Evolutionary conservation across 2,797 vertebrate genomes (phyloP).

Genomic region (Hoplostethus mediterraneus): DNA sequence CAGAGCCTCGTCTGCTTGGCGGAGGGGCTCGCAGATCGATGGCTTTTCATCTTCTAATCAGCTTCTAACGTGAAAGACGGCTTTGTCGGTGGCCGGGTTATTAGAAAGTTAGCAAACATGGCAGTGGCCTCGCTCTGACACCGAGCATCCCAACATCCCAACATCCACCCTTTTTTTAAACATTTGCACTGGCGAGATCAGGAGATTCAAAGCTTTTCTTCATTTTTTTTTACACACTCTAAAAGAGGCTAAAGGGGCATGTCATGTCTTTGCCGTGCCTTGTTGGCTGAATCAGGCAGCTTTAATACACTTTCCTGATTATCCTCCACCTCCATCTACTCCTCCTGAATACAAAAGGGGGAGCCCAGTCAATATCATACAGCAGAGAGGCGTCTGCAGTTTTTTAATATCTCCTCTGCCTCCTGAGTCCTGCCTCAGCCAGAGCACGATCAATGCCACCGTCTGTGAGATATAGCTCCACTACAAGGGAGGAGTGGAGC

Average conservation of each 20-base stretch:
- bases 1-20: conserved; percentile 28
- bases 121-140: conserved; percentile 16
- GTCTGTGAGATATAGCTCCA: conserved; percentile 74
- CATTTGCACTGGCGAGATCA: conserved; percentile 3
- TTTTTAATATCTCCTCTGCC: conserved; percentile 77
- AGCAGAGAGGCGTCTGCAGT: conserved; percentile 66
- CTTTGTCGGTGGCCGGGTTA: conserved; percentile 41
- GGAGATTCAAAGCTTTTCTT: conserved; percentile 42
- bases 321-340: conserved; percentile 52
- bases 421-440: conserved; percentile 70
- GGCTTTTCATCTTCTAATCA: conserved; percentile 77
- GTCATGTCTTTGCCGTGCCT: conserved; percentile 47
- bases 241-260: conserved; percentile 31
- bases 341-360: conserved; percentile 71
- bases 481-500: conserved; percentile 57
- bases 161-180: conserved; percentile 3
- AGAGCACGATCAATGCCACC: conserved; percentile 78
- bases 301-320: conserved; percentile 70
- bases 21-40: conserved; percentile 58
- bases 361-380: conserved; percentile 76
- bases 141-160: conserved; percentile 13
- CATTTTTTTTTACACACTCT: conserved; percentile 6
- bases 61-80: conserved; percentile 50
- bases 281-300: conserved; percentile 41
- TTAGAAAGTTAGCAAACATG: conserved; percentile 55